A percentile compares a stretch with the other conserved stretches of the same genome.
phyloP scores from a whole-genome alignment of 2,888 invertebrate species.

The Hedya salicella region DNA sequence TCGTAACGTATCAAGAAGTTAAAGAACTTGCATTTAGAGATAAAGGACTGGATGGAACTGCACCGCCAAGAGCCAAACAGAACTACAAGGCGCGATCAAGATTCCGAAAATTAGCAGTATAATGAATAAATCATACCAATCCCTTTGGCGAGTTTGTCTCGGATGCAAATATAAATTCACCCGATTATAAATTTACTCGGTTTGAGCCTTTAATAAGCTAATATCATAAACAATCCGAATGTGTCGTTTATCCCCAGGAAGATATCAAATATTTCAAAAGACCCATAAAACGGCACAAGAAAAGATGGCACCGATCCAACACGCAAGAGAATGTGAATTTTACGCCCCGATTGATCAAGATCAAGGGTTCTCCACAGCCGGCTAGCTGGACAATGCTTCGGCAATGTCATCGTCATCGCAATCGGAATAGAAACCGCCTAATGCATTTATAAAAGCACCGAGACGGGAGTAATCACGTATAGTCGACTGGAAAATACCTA shows the following conservation, averaged over 20 bases:
- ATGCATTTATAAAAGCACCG: conserved; percentile 58
- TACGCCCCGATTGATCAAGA: conserved; percentile 48
- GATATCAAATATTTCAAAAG: conserved; percentile 12
- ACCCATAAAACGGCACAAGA: conserved; percentile 9
- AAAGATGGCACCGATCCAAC: conserved; percentile 35
- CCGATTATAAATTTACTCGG: not conserved
- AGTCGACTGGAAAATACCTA: conserved; percentile 54
- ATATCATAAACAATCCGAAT: not conserved
- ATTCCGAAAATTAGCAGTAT: no score
- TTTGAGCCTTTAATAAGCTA: not conserved
- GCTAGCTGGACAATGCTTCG: conserved; percentile 24
- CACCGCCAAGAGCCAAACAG: no score
- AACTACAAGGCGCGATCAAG: no score
- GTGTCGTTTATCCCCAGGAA: conserved; percentile 4
- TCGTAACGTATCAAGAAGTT: no score
- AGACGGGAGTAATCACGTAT: conserved; percentile 53
- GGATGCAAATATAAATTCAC: not conserved
- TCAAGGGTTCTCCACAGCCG: conserved; percentile 48
- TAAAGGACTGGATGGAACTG: no score
- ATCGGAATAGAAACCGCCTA: conserved; percentile 48
- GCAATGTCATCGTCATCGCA: conserved; percentile 35
- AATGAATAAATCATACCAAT: no score
- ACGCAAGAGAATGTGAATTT: conserved; percentile 15
- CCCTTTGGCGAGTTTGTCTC: not conserved
- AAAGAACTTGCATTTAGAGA: no score